phyloP scores from a whole-genome alignment of 2,888 invertebrate genomes.

The Prosapia bicincta region DNA sequence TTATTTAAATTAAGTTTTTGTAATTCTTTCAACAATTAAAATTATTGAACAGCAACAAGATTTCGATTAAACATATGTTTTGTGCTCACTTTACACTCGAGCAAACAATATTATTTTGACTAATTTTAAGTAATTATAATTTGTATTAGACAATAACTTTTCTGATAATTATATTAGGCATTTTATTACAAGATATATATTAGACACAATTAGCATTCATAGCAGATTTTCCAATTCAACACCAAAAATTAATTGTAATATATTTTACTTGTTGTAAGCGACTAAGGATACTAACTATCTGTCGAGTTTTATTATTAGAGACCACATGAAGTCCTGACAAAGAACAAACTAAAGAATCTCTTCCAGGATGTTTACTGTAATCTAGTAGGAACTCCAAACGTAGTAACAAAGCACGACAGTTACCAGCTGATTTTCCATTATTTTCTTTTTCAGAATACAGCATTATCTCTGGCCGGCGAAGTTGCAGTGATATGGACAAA shows the following conservation, averaged over 20 bases:
- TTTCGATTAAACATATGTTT: too few species aligned
- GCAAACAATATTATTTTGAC: too few species aligned
- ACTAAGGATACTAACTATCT: slow-evolving; percentile 9
- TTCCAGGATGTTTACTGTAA: slow-evolving; percentile 63
- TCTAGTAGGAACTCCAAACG: slow-evolving; percentile 67
- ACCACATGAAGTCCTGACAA: slow-evolving; percentile 59
- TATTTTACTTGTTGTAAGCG: too few species aligned
- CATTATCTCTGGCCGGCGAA: slow-evolving; percentile 74
- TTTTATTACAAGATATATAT: neutral
- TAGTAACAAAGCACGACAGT: slow-evolving; percentile 62
- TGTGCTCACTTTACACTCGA: too few species aligned
- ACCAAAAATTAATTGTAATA: too few species aligned
- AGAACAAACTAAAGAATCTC: slow-evolving; percentile 60
- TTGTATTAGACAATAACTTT: too few species aligned
- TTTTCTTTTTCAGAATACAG: slow-evolving; percentile 53
- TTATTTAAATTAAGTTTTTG: too few species aligned
- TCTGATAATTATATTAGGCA: too few species aligned
- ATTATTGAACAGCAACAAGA: too few species aligned
- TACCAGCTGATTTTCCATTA: slow-evolving; percentile 46
- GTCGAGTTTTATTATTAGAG: slow-evolving; percentile 46
- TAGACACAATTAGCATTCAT: neutral
- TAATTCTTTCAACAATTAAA: too few species aligned
- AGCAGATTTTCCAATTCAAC: too few species aligned
- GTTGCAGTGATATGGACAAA: slow-evolving; percentile 65
- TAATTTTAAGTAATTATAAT: too few species aligned